Conservation (phyloP, 1,140 invertebrate genomes). For the Notospermus geniculatus region DNA sequence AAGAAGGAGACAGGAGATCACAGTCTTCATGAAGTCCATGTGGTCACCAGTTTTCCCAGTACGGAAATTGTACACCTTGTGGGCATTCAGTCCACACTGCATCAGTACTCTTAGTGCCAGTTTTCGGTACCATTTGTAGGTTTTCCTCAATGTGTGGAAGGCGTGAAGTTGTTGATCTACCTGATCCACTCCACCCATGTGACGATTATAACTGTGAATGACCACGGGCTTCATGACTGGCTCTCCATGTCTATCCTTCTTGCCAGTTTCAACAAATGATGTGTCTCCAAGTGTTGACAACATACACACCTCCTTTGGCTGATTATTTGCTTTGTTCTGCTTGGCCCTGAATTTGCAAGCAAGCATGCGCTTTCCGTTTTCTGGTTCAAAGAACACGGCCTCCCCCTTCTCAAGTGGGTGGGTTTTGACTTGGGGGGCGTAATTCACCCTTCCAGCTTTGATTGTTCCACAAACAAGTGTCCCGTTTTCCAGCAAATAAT, state of each 20-base stretch:
- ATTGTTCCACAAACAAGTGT: constrained; percentile 1
- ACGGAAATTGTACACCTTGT: constrained; percentile 1
- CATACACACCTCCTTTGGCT: constrained; percentile 7
- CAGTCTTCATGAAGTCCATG: background rate
- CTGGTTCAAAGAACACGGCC: background rate
- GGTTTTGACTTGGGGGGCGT: background rate
- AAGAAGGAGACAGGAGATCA: background rate
- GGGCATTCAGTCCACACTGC: constrained; percentile 3
- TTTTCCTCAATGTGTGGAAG: background rate
- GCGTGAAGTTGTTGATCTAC: constrained; percentile 5
- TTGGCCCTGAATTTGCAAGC: background rate
- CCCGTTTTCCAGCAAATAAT: constrained; percentile 7
- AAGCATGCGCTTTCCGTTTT: background rate
- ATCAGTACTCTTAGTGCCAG: constrained; percentile 1
- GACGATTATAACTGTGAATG: background rate
- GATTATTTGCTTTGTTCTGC: constrained; percentile 2
- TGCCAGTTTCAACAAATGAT: constrained; percentile 1
- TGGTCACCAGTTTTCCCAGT: background rate
- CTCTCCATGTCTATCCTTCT: constrained; percentile 4
- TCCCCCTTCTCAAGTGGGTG: background rate
- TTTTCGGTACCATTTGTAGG: constrained; percentile 5
- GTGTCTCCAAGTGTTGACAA: background rate
- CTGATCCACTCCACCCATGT: constrained; percentile 5
- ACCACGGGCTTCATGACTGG: background rate
- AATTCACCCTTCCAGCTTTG: background rate